Conservation (phyloP, 2,113 vertebrate genomes). For the Zapornia atra region DNA sequence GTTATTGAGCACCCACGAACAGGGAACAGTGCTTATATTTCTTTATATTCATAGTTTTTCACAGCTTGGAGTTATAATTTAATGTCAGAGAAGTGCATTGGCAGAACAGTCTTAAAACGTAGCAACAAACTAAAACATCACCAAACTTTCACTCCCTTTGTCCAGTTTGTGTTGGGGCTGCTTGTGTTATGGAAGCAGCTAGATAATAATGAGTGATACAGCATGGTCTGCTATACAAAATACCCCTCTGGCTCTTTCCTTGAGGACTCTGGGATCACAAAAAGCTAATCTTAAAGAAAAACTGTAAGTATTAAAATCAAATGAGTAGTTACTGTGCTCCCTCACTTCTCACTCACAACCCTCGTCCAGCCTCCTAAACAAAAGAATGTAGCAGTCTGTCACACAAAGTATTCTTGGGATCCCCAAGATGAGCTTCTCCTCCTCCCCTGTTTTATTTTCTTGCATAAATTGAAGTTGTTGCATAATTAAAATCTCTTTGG, state of each 20-base stretch:
- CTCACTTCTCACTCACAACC: slow-evolving; percentile 65
- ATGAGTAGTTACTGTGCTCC: background rate
- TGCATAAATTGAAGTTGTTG: slow-evolving; percentile 59
- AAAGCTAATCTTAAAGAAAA: slow-evolving; percentile 58
- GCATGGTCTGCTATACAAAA: background rate
- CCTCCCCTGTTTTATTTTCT: background rate
- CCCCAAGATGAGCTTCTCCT: slow-evolving; percentile 43
- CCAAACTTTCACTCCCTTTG: background rate
- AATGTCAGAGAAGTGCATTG: background rate
- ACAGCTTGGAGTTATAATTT: background rate
- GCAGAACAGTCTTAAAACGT: background rate
- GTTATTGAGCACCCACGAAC: background rate
- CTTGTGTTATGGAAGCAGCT: background rate
- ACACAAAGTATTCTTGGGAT: slow-evolving; percentile 66
- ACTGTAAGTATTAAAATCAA: slow-evolving; percentile 57
- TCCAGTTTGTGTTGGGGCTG: background rate
- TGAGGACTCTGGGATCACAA: background rate
- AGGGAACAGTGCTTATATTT: background rate
- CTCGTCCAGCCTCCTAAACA: slow-evolving; percentile 43
- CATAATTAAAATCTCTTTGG: slow-evolving; percentile 70
- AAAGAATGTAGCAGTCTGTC: slow-evolving; percentile 56
- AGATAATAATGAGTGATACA: background rate
- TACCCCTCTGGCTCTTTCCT: background rate
- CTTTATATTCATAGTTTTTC: background rate
- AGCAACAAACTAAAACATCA: background rate